Percentiles rank a stretch among this genome's conserved stretches.
These are phyloP conservation scores for Deilephila porcellus DNA, from an alignment of 2,888 invertebrate genomes.

Conservation along the genomic window DNA sequence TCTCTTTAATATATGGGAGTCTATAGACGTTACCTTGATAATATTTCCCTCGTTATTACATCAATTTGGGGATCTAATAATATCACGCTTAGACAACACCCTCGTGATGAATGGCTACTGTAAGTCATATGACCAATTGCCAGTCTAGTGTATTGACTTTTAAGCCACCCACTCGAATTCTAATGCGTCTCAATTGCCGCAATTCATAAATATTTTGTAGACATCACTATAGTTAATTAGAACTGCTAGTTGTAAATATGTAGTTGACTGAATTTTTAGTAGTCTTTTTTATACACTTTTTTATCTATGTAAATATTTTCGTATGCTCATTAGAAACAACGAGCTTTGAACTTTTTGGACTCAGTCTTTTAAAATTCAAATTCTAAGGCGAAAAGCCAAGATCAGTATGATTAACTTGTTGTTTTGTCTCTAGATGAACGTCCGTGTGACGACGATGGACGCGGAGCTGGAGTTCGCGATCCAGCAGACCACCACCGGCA, in stretches of 20 bases:
- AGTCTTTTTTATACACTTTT: background rate
- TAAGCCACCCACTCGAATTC: no score
- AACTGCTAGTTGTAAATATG: background rate
- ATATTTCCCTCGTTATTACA: no score
- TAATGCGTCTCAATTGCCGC: background rate
- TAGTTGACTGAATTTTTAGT: background rate
- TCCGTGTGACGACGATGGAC: constrained; percentile 99
- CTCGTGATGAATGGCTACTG: no score
- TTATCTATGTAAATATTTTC: background rate
- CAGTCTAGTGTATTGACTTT: background rate
- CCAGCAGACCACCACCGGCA: constrained; percentile 99
- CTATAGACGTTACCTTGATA: no score
- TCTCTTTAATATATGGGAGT: no score
- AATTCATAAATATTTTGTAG: background rate
- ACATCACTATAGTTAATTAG: background rate
- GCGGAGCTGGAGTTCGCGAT: constrained; percentile 99
- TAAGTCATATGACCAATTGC: background rate
- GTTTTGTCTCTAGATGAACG: constrained; percentile 92
- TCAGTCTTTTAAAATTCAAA: no score
- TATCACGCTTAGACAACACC: no score
- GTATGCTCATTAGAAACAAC: no score
- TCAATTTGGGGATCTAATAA: no score
- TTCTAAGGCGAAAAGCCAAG: no score
- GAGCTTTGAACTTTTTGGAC: no score
- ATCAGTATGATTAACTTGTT: background rate